Base-by-base conservation (phyloP, 2,797 vertebrate genomes). In the Poliocrania exsul region DNA sequence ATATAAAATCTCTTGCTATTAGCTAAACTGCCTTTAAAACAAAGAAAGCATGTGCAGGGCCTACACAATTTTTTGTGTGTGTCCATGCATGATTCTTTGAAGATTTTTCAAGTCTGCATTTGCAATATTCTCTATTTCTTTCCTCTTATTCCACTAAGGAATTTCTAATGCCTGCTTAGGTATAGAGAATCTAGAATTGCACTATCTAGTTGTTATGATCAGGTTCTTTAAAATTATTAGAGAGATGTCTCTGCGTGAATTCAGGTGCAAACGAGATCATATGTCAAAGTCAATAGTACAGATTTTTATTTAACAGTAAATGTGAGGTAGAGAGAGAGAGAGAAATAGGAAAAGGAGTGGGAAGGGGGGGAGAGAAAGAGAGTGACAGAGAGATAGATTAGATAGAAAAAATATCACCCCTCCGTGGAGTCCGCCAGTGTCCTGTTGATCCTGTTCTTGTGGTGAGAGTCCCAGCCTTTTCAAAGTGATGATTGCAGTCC, bases 1-100 rank as follows among this genome's bases (percentile, higher is more conserved):
- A 91, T 92, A 90, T n/a, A 72, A 96, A 96, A 90, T 88, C 89
- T 88, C 42, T 81, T 93, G 54, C 75, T 92, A 81, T 94, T 91
- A 91, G 54, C 62, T 65, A 38, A 87, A 83, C 50, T 83, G 57
- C 72, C 81, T 88, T 92, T 91, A 87, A 87, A 94, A 66, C 40
- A 35, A 71, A 83, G 79, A 65, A 88, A 28, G 71, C 46, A 37
- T 65, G 58, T 74, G 35, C 40, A 81, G 66, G 37, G 29, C 58
- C 69, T 66, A 42, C 31, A 72, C 47, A 56, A 16, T 86, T 66
- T 78, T 83, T 54, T 1, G 11, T 92, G 31, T 90, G 58, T 60
- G 29, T 72, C 53, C 16, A 8, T 11, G 29, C 0, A 2, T 61
- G 38, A 44, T 73, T 82, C 71, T 93, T 54, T 47, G 23, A 81